A percentile compares a stretch with the other conserved stretches of the same genome.
Conservation (phyloP, 2,888 invertebrate genomes). For the Sericinus montela region DNA sequence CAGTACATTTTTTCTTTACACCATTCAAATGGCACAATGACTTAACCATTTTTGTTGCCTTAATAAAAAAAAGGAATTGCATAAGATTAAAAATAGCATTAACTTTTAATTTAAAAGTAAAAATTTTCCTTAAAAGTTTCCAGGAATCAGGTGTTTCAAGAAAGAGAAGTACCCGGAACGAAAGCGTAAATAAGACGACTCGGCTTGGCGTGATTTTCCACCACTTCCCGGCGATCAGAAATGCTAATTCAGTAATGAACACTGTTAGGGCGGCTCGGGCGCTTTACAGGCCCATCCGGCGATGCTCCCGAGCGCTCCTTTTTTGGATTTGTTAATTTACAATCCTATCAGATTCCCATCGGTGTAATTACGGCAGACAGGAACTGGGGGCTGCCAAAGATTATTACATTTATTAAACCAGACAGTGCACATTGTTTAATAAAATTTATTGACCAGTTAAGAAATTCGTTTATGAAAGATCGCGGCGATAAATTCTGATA, state of each 20-base stretch:
- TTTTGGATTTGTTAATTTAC: conserved; percentile 51
- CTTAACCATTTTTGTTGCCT: no score
- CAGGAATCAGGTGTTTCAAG: background rate
- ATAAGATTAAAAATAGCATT: no score
- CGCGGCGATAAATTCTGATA: no score
- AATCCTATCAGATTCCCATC: conserved; percentile 32
- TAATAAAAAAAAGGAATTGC: no score
- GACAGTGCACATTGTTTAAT: conserved; percentile 15
- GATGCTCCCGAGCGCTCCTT: conserved; percentile 30
- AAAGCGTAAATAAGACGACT: conserved; percentile 15
- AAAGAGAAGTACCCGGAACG: conserved; percentile 7
- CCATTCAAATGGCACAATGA: no score
- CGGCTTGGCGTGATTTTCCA: background rate
- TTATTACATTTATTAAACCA: conserved; percentile 20
- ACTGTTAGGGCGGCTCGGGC: conserved; percentile 43
- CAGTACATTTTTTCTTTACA: no score
- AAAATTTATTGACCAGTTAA: conserved; percentile 14
- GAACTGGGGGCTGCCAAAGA: conserved; percentile 22
- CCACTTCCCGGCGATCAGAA: conserved; percentile 16
- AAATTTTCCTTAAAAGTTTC: conserved; percentile 9
- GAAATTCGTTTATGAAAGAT: background rate
- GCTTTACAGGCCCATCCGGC: conserved; percentile 21
- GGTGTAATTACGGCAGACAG: conserved; percentile 35
- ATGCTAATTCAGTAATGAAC: conserved; percentile 53
- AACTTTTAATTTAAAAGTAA: no score